These are phyloP conservation scores for Gobius niger DNA, from an alignment of 2,113 vertebrate species.

Conservation along the genomic window DNA sequence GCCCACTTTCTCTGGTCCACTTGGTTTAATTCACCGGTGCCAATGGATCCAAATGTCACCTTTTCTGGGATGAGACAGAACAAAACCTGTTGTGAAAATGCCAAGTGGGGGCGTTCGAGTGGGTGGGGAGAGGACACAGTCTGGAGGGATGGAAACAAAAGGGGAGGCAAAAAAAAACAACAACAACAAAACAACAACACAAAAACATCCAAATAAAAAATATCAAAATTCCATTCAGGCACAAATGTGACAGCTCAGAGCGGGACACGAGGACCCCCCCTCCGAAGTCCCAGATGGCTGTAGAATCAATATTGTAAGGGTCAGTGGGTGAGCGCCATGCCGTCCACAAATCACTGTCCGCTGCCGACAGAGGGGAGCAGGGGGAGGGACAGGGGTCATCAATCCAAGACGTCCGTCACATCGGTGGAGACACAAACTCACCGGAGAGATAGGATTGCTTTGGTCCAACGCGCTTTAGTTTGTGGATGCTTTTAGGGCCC, in stretches of 20 bases:
- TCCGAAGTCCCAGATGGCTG: constrained; percentile 38
- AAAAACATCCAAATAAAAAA: constrained; percentile 30
- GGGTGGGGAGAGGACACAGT: constrained; percentile 30
- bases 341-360: constrained; percentile 38
- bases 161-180: background rate
- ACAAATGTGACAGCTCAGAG: constrained; percentile 62
- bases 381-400: constrained; percentile 22
- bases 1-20: background rate
- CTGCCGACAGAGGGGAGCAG: constrained; percentile 17
- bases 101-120: constrained; percentile 30
- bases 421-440: background rate
- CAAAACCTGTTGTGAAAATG: constrained; percentile 27
- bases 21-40: constrained; percentile 9
- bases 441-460: constrained; percentile 22
- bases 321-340: constrained; percentile 39
- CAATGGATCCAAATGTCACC: constrained; percentile 38
- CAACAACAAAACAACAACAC: constrained; percentile 30
- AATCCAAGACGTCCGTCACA: constrained; percentile 14
- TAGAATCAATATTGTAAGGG: constrained; percentile 32
- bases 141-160: constrained; percentile 3
- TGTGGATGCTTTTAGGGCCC: constrained; percentile 3
- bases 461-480: constrained; percentile 23
- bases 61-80: constrained; percentile 12
- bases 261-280: constrained; percentile 25
- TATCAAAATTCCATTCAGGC: constrained; percentile 66